Evolutionary conservation across 2,113 vertebrate species (phyloP).

Genomic region (Ochotona princeps): DNA sequence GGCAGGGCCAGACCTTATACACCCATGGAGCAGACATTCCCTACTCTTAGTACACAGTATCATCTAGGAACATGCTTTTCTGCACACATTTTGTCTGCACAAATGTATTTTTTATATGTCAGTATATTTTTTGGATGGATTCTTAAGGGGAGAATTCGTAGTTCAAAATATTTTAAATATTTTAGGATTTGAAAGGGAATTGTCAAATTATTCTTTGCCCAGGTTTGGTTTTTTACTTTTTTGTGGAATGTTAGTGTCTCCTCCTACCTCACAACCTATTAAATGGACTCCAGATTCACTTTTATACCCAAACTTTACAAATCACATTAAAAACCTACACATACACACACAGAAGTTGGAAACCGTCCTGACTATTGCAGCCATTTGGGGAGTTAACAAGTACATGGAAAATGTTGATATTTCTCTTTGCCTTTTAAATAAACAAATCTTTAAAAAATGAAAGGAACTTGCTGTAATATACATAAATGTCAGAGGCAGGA

Average conservation of each 20-base stretch:
- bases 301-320: not conserved
- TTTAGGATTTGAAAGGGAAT: conserved; percentile 40
- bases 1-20: no score
- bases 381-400: no score
- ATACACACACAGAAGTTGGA: not conserved
- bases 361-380: not conserved
- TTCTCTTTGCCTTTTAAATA: no score
- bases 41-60: no score
- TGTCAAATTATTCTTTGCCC: conserved; percentile 16
- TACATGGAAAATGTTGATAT: no score
- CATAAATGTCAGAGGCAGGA: not conserved
- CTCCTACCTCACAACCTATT: not conserved
- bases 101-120: not conserved
- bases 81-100: no score
- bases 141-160: conserved; percentile 21
- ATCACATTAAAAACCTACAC: conserved; percentile 39
- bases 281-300: conserved; percentile 33
- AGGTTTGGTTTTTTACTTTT: conserved; percentile 54
- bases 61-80: no score
- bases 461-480: conserved; percentile 16
- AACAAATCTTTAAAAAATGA: no score
- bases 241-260: not conserved
- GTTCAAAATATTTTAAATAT: conserved; percentile 58
- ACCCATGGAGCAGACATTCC: no score
- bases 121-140: conserved; percentile 36